phyloP scores from a whole-genome alignment of 2,888 invertebrate genomes.

The Hydriomena furcata region DNA sequence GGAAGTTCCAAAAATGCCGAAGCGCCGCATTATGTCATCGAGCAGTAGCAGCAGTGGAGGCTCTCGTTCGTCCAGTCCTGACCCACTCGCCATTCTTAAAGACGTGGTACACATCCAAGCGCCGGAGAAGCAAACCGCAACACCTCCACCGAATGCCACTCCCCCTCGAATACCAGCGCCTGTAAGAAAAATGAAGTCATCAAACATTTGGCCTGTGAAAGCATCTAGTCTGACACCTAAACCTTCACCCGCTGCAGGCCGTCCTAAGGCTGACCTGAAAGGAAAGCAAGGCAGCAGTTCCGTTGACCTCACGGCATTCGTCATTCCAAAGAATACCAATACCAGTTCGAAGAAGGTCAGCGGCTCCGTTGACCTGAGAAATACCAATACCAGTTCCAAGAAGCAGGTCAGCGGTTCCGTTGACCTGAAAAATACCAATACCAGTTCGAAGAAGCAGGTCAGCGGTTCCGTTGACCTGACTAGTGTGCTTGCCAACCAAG shows the following conservation, averaged over 20 bases:
- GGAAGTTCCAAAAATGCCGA: conserved; percentile 14
- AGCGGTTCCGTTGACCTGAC: conserved; percentile 26
- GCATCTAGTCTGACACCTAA: neutral
- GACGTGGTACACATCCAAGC: conserved; percentile 68
- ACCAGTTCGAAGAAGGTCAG: neutral
- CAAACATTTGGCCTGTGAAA: neutral
- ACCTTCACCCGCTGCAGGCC: too few relatives aligned
- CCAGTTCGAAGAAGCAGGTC: conserved; percentile 1
- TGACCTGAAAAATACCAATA: conserved; percentile 17
- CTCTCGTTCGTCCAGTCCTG: conserved; percentile 40
- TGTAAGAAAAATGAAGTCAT: neutral
- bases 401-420: conserved; percentile 9
- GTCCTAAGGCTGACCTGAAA: too few relatives aligned
- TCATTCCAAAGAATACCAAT: too few relatives aligned
- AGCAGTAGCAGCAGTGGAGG: conserved; percentile 38
- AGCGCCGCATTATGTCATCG: conserved; percentile 22
- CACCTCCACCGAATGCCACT: neutral
- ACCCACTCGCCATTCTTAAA: conserved; percentile 58
- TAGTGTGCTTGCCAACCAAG: neutral
- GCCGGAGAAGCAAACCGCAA: conserved; percentile 15
- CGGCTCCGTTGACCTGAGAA: too few relatives aligned
- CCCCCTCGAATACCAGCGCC: neutral
- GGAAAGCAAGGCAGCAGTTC: too few relatives aligned
- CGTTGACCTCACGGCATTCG: too few relatives aligned
- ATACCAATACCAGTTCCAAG: neutral